phyloP scores from a whole-genome alignment of 2,797 vertebrate species.

The Oreonectes daqikongensis region DNA sequence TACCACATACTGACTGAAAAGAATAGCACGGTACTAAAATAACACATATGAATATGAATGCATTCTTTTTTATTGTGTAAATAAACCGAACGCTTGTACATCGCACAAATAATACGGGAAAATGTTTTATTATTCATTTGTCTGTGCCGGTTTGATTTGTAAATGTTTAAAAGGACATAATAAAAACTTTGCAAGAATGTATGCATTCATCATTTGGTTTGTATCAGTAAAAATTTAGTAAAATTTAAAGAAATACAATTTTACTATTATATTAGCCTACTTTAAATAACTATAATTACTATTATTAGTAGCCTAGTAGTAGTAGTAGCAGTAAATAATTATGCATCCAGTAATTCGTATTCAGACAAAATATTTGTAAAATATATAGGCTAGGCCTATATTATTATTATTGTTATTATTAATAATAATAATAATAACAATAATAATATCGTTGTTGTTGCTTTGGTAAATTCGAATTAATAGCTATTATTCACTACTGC shows the following conservation, averaged over 20 bases:
- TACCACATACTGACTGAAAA: not conserved
- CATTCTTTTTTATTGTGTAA: not conserved
- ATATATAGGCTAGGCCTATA: no score
- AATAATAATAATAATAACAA: no score
- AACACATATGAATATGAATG: not conserved
- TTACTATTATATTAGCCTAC: not conserved
- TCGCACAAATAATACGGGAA: not conserved
- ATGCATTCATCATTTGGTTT: constrained; percentile 22
- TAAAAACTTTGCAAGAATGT: constrained; percentile 42
- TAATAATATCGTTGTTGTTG: no score
- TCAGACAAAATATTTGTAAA: no score
- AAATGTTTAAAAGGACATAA: constrained; percentile 48
- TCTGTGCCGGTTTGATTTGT: constrained; percentile 34
- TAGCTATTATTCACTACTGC: not conserved
- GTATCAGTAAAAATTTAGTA: not conserved
- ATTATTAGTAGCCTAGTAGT: not conserved
- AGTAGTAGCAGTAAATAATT: no score
- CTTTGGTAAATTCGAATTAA: no score
- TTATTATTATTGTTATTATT: no score
- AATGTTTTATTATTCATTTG: not conserved
- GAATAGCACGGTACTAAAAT: not conserved
- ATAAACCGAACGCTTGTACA: not conserved
- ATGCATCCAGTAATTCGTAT: no score
- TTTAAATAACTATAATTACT: no score
- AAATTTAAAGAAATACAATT: not conserved